These are phyloP conservation scores for Notospermus geniculatus DNA, from an alignment of 1,140 invertebrate genomes.

Conservation along the genomic window DNA sequence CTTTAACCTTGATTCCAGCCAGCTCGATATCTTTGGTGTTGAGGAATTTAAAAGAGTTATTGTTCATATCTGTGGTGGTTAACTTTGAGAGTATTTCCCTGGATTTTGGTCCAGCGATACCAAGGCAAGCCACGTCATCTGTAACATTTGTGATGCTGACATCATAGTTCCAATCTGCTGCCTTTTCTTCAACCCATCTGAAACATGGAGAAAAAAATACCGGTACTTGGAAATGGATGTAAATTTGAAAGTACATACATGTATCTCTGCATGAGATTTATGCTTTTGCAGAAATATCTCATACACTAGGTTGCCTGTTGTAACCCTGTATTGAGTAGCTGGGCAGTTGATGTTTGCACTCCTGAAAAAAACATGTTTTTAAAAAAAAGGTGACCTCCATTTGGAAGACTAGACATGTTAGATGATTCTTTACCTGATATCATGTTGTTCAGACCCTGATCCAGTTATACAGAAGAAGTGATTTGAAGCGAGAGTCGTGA, in stretches of 20 bases:
- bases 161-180: slow-evolving; percentile 25
- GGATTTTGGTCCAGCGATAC: slow-evolving; percentile 51
- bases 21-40: slow-evolving; percentile 25
- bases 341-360: background rate
- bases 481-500: slow-evolving; percentile 32
- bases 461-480: slow-evolving; percentile 52
- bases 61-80: slow-evolving; percentile 20
- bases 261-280: no score
- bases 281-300: no score
- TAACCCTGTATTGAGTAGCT: no score
- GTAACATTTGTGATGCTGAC: slow-evolving; percentile 45
- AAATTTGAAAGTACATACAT: no score
- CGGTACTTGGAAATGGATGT: no score
- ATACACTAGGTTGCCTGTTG: no score
- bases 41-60: slow-evolving; percentile 33
- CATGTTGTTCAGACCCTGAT: slow-evolving; percentile 50
- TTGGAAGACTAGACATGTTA: no score
- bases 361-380: background rate
- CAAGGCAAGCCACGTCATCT: slow-evolving; percentile 43
- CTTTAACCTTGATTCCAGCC: slow-evolving; percentile 32
- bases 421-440: slow-evolving; percentile 46
- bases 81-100: slow-evolving; percentile 40
- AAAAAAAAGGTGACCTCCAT: background rate
- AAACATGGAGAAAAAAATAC: slow-evolving; percentile 7
- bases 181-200: slow-evolving; percentile 48